These are phyloP conservation scores for Thermophis baileyi DNA, from an alignment of 2,113 vertebrate genomes.

Conservation along the genomic window DNA sequence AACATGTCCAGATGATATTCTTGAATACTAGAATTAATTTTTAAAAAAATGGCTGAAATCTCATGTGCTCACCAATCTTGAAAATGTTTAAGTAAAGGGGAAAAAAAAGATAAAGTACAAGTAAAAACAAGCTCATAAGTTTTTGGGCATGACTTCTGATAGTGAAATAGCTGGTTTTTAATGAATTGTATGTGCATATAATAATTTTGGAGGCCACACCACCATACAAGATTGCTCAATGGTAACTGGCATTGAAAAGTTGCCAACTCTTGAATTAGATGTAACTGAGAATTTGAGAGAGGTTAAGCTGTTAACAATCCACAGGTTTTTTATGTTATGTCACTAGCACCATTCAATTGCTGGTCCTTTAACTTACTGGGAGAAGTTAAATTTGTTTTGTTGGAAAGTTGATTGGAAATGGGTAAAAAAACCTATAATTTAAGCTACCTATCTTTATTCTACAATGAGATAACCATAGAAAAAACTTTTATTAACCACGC, in stretches of 20 bases:
- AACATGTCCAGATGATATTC: not conserved
- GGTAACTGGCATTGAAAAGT: not conserved
- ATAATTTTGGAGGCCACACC: not conserved
- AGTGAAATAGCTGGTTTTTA: not conserved
- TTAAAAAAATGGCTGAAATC: not conserved
- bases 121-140: not conserved
- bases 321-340: not conserved
- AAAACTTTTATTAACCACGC: conserved; percentile 18
- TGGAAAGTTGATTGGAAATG: not conserved
- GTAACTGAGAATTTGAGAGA: not conserved
- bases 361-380: not conserved
- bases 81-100: not conserved
- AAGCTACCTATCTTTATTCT: not conserved
- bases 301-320: not conserved
- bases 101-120: too few relatives aligned
- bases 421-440: not conserved
- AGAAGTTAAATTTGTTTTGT: not conserved
- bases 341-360: not conserved
- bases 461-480: not conserved
- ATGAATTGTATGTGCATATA: not conserved
- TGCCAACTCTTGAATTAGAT: not conserved
- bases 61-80: not conserved
- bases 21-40: not conserved
- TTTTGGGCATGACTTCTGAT: not conserved
- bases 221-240: not conserved